Conservation (phyloP, 2,888 invertebrate species). For the Megalurothrips usitatus region DNA sequence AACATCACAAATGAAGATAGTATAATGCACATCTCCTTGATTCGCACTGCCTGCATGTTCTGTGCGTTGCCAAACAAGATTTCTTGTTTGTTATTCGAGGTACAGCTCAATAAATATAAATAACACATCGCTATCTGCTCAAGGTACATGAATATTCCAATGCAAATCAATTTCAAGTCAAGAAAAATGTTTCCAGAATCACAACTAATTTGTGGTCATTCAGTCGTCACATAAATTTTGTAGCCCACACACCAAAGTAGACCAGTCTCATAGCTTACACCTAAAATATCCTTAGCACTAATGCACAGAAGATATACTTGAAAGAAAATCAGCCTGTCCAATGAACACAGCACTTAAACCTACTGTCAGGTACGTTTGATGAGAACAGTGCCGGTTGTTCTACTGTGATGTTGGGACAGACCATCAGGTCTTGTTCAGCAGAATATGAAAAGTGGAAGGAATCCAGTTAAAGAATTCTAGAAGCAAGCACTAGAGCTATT, state of each 20-base stretch:
- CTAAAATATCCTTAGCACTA: slow-evolving; percentile 21
- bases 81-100: not conserved
- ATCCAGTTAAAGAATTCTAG: not conserved
- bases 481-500: too few relatives aligned
- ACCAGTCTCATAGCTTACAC: slow-evolving; percentile 18
- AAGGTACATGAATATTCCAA: not conserved
- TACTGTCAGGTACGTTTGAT: slow-evolving; percentile 18
- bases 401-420: not conserved
- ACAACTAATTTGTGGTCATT: slow-evolving; percentile 23
- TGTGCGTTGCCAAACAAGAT: not conserved
- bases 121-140: not conserved
- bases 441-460: not conserved
- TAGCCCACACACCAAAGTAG: slow-evolving; percentile 9
- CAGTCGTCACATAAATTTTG: not conserved
- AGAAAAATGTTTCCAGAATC: not conserved
- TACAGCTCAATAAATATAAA: not conserved
- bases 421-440: not conserved
- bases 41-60: too few relatives aligned
- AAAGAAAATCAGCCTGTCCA: slow-evolving; percentile 21
- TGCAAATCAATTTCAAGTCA: not conserved
- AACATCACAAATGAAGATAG: too few relatives aligned
- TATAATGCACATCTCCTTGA: too few relatives aligned
- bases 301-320: slow-evolving; percentile 18
- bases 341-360: slow-evolving; percentile 26
- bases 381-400: slow-evolving; percentile 22